These are phyloP conservation scores for Iguana delicatissima DNA, from an alignment of 2,797 vertebrate genomes.

Conservation along the genomic window DNA sequence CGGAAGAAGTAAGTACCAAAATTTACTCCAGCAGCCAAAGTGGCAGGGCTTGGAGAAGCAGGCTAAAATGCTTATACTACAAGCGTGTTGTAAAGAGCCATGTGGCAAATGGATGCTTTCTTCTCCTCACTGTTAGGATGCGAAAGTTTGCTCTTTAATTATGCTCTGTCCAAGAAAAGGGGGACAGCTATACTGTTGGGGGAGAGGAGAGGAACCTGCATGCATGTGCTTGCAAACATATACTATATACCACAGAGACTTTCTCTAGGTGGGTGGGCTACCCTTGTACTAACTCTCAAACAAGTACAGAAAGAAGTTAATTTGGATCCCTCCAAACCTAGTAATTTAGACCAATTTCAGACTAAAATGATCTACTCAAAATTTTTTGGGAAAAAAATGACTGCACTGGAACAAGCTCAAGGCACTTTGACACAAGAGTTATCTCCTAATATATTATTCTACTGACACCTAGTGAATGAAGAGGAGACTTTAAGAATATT, in stretches of 20 bases:
- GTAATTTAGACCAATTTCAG: slow-evolving; percentile 40
- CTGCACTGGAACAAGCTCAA: neutral
- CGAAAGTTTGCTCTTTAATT: neutral
- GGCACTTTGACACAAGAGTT: slow-evolving; percentile 9
- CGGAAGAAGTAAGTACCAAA: neutral
- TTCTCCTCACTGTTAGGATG: neutral
- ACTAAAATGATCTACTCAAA: slow-evolving; percentile 22
- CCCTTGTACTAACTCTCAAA: slow-evolving; percentile 11
- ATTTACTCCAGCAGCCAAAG: neutral
- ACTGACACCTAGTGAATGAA: slow-evolving; percentile 20
- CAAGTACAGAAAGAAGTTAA: slow-evolving; percentile 18
- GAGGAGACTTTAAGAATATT: slow-evolving; percentile 13
- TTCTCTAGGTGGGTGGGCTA: slow-evolving; percentile 19
- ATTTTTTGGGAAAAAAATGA: neutral
- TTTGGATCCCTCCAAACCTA: slow-evolving; percentile 17
- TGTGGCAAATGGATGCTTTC: neutral
- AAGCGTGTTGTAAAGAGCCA: neutral
- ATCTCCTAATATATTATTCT: neutral
- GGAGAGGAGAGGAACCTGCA: neutral
- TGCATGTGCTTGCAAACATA: neutral
- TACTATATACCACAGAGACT: neutral
- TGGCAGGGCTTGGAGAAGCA: neutral
- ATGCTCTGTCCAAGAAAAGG: neutral
- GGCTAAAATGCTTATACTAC: neutral
- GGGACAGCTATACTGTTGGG: neutral